Evolutionary conservation across 2,888 invertebrate species (phyloP), one percentile per base, ranked within the genome.

Genomic region (Drosophila neotestacea): DNA sequence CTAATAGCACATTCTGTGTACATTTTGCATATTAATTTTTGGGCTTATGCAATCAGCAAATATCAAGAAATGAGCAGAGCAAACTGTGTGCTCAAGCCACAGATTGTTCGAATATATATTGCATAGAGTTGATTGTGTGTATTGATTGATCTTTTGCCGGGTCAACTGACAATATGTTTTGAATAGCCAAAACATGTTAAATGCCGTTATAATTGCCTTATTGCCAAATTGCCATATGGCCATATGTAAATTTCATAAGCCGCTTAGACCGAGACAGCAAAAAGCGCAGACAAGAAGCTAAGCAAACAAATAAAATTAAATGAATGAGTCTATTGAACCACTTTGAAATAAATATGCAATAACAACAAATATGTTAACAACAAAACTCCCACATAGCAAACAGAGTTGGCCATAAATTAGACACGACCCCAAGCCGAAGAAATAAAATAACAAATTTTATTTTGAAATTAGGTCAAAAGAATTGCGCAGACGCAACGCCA

Each of bases 391-490:
- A 85, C 83, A 48, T 55, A 38, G 50, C 41, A 60, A 60, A 28
- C 59, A 65, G 32, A 62, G 51, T 42, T 55, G 66, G 62, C 38
- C 63, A 83, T 81, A 81, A 83, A 81, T 70, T 70, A 70, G 41
- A 41, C n/a, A 42, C 36, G 66, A 69, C 50, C 55, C 16, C 28
- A 54, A 47, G 52, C 44, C 34, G 50, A 46, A 54, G 34, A 67
- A 63, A 46, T 13, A 48, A 30, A 55, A 60, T 62, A 73, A 68
- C 68, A 74, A 69, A 70, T 48, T 41, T 47, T 13, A 61, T 81
- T 67, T 77, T 48, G 63, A 82, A 87, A 76, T 72, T 77, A 52
- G 85, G 85, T 87, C 87, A 85, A 81, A 52, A 84, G 81, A 81
- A 85, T 83, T 81, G 81, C 80, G 79, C 73, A 79, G 79, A 79